Evolutionary conservation across 2,113 vertebrate species (phyloP).

Genomic region (Perca fluviatilis): DNA sequence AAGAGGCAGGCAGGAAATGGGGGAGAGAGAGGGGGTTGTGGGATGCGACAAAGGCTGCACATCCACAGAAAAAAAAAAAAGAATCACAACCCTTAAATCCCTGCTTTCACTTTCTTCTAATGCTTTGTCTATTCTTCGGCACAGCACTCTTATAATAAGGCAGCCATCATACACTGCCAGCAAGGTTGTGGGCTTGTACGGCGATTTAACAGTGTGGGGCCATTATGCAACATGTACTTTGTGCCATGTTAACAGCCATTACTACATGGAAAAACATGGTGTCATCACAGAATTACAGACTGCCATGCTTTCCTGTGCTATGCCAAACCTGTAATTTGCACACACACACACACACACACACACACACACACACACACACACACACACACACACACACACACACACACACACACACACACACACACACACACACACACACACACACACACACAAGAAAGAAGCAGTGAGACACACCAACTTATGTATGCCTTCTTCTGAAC

Average conservation of each 20-base stretch:
- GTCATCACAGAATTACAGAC: slow-evolving; percentile 82
- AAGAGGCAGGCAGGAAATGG: not conserved
- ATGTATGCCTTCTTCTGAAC: not conserved
- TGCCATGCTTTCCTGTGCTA: slow-evolving; percentile 71
- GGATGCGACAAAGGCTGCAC: not conserved
- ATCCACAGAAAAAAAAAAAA: not conserved
- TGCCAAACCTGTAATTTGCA: slow-evolving; percentile 77
- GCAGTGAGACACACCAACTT: slow-evolving; percentile 10
- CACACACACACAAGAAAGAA: slow-evolving; percentile 3
- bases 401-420: slow-evolving; percentile 18
- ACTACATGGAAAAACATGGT: slow-evolving; percentile 83
- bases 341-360: slow-evolving; percentile 12
- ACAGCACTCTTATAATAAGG: not conserved
- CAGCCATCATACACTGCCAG: slow-evolving; percentile 26
- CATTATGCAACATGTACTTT: slow-evolving; percentile 77
- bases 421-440: not conserved
- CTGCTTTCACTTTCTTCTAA: slow-evolving; percentile 38
- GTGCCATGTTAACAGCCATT: slow-evolving; percentile 80
- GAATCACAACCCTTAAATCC: not conserved
- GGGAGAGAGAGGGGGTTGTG: too few species aligned
- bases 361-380: slow-evolving; percentile 20
- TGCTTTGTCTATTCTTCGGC: not conserved
- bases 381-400: not conserved
- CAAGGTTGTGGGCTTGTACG: slow-evolving; percentile 20
- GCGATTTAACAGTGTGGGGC: slow-evolving; percentile 45